Percentiles rank a stretch among this genome's conserved stretches.
phyloP scores from a whole-genome alignment of 1,140 invertebrate species.

The Drosophila ogumai region DNA sequence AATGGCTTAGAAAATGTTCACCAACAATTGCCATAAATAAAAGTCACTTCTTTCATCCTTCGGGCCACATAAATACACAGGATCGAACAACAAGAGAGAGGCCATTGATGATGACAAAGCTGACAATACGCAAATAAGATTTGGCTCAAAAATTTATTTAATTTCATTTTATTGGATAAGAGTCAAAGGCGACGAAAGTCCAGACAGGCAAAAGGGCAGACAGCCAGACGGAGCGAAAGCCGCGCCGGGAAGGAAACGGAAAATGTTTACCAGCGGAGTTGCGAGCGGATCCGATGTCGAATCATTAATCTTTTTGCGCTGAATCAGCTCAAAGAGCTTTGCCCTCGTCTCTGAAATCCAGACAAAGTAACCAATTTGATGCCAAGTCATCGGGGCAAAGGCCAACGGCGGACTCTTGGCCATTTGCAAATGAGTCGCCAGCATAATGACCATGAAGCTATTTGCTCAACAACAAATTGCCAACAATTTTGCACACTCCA shows the following conservation, averaged over 20 bases:
- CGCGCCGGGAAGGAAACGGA: slow-evolving; percentile 26
- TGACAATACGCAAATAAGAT: slow-evolving; percentile 82
- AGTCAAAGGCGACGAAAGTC: slow-evolving; percentile 66
- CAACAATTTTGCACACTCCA: slow-evolving; percentile 58
- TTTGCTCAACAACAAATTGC: slow-evolving; percentile 66
- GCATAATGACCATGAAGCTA: slow-evolving; percentile 63
- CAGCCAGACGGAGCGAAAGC: slow-evolving; percentile 23
- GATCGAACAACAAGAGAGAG: slow-evolving; percentile 44
- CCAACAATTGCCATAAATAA: slow-evolving; percentile 78
- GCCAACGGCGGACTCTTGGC: slow-evolving; percentile 40
- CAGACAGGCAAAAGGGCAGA: slow-evolving; percentile 47
- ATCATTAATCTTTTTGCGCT: slow-evolving; percentile 82
- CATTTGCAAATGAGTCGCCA: slow-evolving; percentile 76
- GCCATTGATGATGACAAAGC: slow-evolving; percentile 54
- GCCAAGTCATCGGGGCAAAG: slow-evolving; percentile 65
- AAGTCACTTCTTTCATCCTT: slow-evolving; percentile 23
- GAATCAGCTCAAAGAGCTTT: slow-evolving; percentile 71
- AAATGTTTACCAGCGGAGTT: slow-evolving; percentile 53
- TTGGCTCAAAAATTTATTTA: slow-evolving; percentile 82
- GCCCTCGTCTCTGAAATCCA: slow-evolving; percentile 25
- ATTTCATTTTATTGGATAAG: slow-evolving; percentile 75
- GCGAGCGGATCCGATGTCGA: slow-evolving; percentile 55
- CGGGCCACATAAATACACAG: slow-evolving; percentile 56
- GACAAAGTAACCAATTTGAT: slow-evolving; percentile 68
- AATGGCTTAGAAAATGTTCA: slow-evolving; percentile 81